Percentiles rank a stretch among this genome's conserved stretches.
Evolutionary conservation across 2,113 vertebrate species (phyloP).

Genomic region (Ochotona curzoniae): DNA sequence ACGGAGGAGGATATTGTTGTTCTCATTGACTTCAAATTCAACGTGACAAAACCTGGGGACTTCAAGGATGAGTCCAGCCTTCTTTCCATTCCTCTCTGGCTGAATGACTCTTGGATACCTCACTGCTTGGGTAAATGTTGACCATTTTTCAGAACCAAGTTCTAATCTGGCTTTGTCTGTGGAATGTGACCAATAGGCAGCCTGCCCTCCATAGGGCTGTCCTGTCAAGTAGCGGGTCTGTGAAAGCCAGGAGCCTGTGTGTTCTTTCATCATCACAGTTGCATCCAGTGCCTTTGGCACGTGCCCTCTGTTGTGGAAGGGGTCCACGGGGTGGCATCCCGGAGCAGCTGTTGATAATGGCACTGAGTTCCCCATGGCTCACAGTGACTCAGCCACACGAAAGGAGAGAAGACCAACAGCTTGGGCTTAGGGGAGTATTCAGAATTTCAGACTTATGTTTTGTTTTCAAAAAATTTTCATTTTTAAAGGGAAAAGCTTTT

Average conservation of each 20-base stretch:
- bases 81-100: not conserved
- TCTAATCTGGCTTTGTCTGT: not conserved
- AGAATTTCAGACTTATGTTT: not conserved
- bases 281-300: not conserved
- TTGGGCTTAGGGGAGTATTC: not conserved
- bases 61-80: not conserved
- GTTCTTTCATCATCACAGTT: not conserved
- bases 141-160: not conserved
- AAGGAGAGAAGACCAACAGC: not conserved
- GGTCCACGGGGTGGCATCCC: not conserved
- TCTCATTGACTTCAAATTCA: not conserved
- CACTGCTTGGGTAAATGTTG: not conserved
- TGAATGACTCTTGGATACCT: not conserved
- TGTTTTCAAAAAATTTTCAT: not conserved
- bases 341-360: not conserved
- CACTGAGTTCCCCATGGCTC: not conserved
- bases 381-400: not conserved
- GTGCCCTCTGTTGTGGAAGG: not conserved
- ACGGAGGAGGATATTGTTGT: not conserved
- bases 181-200: too few relatives aligned
- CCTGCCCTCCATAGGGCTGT: not conserved
- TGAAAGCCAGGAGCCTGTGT: not conserved
- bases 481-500: slow-evolving; percentile 14
- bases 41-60: not conserved
- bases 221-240: not conserved